A percentile compares a stretch with the other conserved stretches of the same genome.
Conservation (phyloP, 2,113 vertebrate species). For the Naja naja region DNA sequence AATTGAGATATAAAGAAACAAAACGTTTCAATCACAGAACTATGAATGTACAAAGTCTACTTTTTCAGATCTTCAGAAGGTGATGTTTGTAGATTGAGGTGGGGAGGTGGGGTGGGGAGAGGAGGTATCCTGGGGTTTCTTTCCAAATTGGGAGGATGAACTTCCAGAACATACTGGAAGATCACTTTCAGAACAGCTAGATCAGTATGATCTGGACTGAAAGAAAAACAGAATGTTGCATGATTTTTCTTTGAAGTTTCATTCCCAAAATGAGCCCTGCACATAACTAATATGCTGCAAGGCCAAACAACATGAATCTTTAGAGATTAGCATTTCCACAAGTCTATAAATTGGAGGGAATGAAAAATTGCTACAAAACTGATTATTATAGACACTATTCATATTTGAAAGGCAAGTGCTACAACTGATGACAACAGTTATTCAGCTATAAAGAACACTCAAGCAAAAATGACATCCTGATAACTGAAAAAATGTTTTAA, state of each 20-base stretch:
- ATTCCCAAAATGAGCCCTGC: neutral
- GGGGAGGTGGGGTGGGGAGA: accelerated
- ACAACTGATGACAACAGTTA: neutral
- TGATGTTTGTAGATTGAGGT: neutral
- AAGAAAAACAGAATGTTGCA: neutral
- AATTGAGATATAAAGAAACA: neutral
- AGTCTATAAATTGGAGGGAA: neutral
- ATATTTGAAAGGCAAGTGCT: neutral
- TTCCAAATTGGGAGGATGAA: neutral
- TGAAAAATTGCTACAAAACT: neutral
- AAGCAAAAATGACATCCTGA: neutral
- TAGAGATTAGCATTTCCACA: neutral
- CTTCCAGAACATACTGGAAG: neutral
- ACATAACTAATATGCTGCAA: neutral
- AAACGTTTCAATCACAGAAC: neutral
- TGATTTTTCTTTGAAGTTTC: neutral
- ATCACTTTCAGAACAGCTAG: neutral
- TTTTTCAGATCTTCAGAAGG: neutral
- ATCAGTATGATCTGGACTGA: neutral
- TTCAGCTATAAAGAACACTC: neutral
- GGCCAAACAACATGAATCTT: neutral
- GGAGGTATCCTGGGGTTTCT: neutral
- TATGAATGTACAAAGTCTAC: neutral
- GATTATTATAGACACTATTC: neutral
- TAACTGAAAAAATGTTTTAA: neutral